Conservation (phyloP, 2,888 invertebrate genomes). For the Lucinisca nassula region DNA sequence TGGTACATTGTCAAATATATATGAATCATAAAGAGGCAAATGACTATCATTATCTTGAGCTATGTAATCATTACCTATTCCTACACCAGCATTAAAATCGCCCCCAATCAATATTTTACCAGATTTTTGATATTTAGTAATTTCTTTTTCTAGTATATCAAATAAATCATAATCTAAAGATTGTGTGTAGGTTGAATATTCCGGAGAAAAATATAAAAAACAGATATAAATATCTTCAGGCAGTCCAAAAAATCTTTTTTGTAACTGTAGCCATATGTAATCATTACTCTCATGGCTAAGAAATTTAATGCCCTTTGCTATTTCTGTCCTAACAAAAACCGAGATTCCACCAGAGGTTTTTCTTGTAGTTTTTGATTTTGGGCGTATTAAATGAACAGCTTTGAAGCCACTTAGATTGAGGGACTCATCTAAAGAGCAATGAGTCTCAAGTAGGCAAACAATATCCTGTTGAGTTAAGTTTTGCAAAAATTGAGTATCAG, state of each 20-base stretch:
- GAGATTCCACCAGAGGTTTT: conserved; percentile 11
- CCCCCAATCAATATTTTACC: background rate
- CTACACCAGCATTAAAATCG: conserved; percentile 11
- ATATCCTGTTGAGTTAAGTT: background rate
- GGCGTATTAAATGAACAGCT: conserved; percentile 5
- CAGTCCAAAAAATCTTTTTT: background rate
- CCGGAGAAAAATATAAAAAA: conserved; percentile 14
- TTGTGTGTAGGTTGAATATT: background rate
- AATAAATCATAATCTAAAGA: conserved; percentile 3
- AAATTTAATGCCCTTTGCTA: background rate
- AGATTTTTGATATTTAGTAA: background rate
- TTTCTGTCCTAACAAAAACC: background rate
- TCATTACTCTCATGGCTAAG: background rate
- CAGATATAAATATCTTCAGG: conserved; percentile 14
- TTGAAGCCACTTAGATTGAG: background rate
- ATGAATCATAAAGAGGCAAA: background rate
- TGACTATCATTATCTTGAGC: background rate
- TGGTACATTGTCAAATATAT: background rate
- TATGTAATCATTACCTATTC: background rate
- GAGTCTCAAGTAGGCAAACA: conserved; percentile 6
- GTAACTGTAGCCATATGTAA: background rate
- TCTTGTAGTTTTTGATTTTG: background rate
- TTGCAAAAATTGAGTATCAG: background rate
- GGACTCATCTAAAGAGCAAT: background rate
- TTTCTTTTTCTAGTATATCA: conserved; percentile 19